phyloP scores from a whole-genome alignment of 2,888 invertebrate genomes.

The Chalcosyrphus nemorum region DNA sequence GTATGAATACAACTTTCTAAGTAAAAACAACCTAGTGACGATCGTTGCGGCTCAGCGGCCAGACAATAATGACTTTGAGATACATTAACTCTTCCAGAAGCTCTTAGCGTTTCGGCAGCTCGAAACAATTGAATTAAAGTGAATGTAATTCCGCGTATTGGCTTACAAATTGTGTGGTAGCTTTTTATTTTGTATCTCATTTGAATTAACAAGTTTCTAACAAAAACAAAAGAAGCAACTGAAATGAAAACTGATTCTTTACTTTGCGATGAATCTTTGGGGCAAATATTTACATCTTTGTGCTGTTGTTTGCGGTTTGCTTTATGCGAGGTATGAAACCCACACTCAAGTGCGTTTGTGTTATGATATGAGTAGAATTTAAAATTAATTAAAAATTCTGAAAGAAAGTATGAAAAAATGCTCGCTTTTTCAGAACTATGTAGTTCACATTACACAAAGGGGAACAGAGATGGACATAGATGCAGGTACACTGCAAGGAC shows the following conservation, averaged over 20 bases:
- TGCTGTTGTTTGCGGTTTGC: slow-evolving; percentile 5
- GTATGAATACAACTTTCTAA: slow-evolving; percentile 52
- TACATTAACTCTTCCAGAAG: slow-evolving; percentile 15
- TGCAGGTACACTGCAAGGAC: too few relatives aligned
- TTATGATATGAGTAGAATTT: background rate
- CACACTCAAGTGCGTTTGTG: background rate
- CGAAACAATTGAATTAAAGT: slow-evolving; percentile 67
- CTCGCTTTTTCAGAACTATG: too few relatives aligned
- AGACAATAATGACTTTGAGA: too few relatives aligned
- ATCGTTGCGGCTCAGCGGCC: background rate
- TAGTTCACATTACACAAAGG: too few relatives aligned
- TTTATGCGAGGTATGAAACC: background rate
- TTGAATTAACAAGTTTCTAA: background rate
- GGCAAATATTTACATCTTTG: slow-evolving; percentile 15
- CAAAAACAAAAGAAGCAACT: slow-evolving; percentile 12
- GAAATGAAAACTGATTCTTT: slow-evolving; percentile 10
- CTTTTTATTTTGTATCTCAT: slow-evolving; percentile 5
- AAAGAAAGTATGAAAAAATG: background rate
- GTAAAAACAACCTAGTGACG: background rate
- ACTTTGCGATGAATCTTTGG: background rate
- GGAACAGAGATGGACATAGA: too few relatives aligned
- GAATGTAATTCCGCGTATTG: slow-evolving; percentile 61
- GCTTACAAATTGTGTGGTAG: slow-evolving; percentile 29
- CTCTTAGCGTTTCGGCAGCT: slow-evolving; percentile 64
- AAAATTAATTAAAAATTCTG: slow-evolving; percentile 4